A percentile compares a stretch with the other conserved stretches of the same genome.
Evolutionary conservation across 2,888 invertebrate species (phyloP).

Genomic region (Drosophila bunnanda): DNA sequence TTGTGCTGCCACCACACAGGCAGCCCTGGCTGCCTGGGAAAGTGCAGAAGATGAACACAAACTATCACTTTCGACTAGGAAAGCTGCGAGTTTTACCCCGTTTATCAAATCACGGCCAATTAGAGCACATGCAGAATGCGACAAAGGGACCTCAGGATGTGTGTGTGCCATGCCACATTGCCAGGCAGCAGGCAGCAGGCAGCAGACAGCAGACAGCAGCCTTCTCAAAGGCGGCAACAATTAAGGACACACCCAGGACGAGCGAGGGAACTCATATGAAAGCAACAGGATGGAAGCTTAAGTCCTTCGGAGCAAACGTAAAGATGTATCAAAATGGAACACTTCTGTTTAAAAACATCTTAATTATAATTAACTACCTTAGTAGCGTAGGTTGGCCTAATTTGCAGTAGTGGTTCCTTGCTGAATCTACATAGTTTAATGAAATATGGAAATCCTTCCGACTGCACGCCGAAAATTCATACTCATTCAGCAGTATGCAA

Average conservation of each 20-base stretch:
- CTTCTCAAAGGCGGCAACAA: conserved; percentile 3
- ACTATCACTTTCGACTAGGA: not conserved
- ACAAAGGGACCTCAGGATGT: conserved; percentile 24
- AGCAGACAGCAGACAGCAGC: not conserved
- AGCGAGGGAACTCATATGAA: too few species aligned
- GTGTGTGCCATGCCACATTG: not conserved
- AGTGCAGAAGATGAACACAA: conserved; percentile 15
- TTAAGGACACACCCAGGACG: not conserved
- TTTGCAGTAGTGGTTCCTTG: not conserved
- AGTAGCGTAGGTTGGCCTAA: not conserved
- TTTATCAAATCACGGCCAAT: conserved; percentile 51
- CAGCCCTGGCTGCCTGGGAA: not conserved
- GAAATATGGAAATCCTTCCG: conserved; percentile 28
- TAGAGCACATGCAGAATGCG: conserved; percentile 32
- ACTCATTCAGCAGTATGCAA: conserved; percentile 38
- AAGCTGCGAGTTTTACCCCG: not conserved
- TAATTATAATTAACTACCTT: not conserved
- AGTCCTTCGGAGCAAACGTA: not conserved
- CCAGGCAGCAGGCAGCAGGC: not conserved
- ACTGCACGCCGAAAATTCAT: conserved; percentile 35
- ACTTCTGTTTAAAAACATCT: not conserved
- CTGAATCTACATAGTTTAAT: conserved; percentile 13
- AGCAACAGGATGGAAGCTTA: not conserved
- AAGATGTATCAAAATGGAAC: not conserved
- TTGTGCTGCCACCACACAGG: conserved; percentile 18